Percentiles rank a stretch among this genome's conserved stretches.
Conservation (phyloP, 37 sponge, comb jelly and placozoan genomes). For the Cladorhizidae sp. region DNA sequence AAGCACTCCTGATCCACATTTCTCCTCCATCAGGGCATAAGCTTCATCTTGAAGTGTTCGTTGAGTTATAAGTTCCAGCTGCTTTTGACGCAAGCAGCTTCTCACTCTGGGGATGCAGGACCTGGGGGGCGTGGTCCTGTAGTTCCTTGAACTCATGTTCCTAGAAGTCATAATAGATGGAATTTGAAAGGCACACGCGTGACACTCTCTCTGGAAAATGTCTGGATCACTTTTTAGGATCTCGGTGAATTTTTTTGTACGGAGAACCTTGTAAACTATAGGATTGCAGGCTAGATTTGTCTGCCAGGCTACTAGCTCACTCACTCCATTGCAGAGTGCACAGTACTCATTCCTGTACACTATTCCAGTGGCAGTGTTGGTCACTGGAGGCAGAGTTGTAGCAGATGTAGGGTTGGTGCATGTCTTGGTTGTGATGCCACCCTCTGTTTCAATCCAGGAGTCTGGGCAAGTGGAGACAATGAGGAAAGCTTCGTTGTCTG, state of each 20-base stretch:
- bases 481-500: too few relatives aligned
- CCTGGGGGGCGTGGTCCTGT: background rate
- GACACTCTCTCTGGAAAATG: slow-evolving; percentile 7
- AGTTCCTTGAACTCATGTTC: background rate
- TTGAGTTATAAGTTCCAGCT: background rate
- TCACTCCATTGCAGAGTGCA: slow-evolving; percentile 2
- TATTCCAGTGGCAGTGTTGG: slow-evolving; percentile 27
- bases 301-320: slow-evolving; percentile 3
- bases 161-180: background rate
- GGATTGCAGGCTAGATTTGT: slow-evolving; percentile 10
- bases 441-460: slow-evolving; percentile 4
- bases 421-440: background rate
- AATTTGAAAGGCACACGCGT: slow-evolving; percentile 8
- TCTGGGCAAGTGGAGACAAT: slow-evolving; percentile 5
- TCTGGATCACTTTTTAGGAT: background rate
- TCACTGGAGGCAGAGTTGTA: slow-evolving; percentile 29
- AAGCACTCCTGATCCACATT: background rate
- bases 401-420: background rate
- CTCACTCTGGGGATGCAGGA: slow-evolving; percentile 1
- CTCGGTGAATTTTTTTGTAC: too few relatives aligned
- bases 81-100: background rate
- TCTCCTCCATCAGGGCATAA: background rate
- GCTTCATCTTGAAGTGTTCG: background rate
- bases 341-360: slow-evolving; percentile 45
- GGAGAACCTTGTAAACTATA: background rate